phyloP scores from a whole-genome alignment of 2,888 invertebrate genomes.

The Neelides folsomi region DNA sequence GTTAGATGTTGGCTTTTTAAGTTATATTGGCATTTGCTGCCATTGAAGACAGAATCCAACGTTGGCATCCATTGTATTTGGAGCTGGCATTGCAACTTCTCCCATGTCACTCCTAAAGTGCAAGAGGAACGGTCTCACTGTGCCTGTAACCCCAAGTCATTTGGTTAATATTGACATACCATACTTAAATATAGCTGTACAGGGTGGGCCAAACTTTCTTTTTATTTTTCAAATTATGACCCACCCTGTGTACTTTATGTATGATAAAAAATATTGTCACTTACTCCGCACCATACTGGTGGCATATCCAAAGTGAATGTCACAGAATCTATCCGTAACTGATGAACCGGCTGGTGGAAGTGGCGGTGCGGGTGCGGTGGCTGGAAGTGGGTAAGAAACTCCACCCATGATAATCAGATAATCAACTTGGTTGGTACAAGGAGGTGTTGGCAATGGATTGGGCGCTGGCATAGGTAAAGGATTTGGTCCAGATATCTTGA shows the following conservation, averaged over 20 bases:
- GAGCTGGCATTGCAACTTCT: conserved; percentile 36
- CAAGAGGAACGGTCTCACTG: conserved; percentile 63
- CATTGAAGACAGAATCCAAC: conserved; percentile 24
- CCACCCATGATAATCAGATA: conserved; percentile 26
- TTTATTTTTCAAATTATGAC: too few species aligned
- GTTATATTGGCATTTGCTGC: conserved; percentile 28
- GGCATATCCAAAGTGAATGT: conserved; percentile 12
- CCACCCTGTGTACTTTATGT: too few species aligned
- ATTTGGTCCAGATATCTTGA: conserved; percentile 16
- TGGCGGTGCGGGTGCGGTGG: neutral
- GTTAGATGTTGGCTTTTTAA: neutral
- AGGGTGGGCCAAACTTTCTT: too few species aligned
- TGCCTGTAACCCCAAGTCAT: conserved; percentile 46
- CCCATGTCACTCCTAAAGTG: conserved; percentile 60
- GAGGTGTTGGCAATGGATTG: neutral
- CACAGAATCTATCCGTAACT: conserved; percentile 25
- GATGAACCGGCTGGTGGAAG: conserved; percentile 5
- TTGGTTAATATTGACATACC: neutral
- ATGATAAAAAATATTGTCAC: neutral
- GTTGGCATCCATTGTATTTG: conserved; percentile 13
- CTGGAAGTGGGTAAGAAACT: conserved; percentile 13
- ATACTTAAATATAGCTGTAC: too few species aligned
- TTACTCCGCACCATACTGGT: conserved; percentile 22
- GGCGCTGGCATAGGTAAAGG: neutral
- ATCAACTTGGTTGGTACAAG: conserved; percentile 10